Evolutionary conservation across 1,140 invertebrate genomes (phyloP), one percentile per base, ranked within the genome.

Genomic region (Notospermus geniculatus): DNA sequence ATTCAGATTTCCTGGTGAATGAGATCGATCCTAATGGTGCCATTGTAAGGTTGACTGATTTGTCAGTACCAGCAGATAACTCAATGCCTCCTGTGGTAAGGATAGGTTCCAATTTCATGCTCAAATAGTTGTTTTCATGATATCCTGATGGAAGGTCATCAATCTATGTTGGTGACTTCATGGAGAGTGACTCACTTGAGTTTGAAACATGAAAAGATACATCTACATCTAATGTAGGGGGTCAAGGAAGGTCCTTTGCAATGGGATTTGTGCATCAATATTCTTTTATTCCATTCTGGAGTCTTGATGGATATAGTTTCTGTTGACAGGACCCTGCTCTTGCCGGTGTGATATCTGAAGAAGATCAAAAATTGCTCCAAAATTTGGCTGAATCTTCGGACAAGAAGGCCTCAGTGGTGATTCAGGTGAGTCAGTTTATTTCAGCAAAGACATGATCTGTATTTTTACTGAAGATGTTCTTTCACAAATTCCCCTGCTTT

Each of bases 1-100:
- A 87, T 80, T 90, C 90, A 30, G 92, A 95, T 80, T 95, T 96
- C 74, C 90, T 93, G 79, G 92, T 96, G 0, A 90, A 92, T 77
- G 93, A 95, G 85, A 90, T 96, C 54, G 86, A 87, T 76, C 67
- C 79, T 27, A 78, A 88, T 53, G 91, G 90, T 1, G 84, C 88
- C 69, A 78, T 91, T 32, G 86, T 90, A 1, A 85, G 88, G 67
- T 77, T 95, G 23, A 92, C 87, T 25, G 45, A 62, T 25, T 59
- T 65, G 39, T 63, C 54, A 30, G 17, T 58, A 28, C 67, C 63
- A 30, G 30, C 39, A 36, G 27, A 57, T 25, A 32, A 54, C 13
- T 36, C 32, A 36, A 7, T 36, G 15, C 32, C 32, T 7, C 46
- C 46, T 23, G 5, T 7, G 46, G 46, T 50, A 9, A n/a, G 46